Evolutionary conservation across 2,113 vertebrate species (phyloP).

Genomic region (Nesospiza acunhae): DNA sequence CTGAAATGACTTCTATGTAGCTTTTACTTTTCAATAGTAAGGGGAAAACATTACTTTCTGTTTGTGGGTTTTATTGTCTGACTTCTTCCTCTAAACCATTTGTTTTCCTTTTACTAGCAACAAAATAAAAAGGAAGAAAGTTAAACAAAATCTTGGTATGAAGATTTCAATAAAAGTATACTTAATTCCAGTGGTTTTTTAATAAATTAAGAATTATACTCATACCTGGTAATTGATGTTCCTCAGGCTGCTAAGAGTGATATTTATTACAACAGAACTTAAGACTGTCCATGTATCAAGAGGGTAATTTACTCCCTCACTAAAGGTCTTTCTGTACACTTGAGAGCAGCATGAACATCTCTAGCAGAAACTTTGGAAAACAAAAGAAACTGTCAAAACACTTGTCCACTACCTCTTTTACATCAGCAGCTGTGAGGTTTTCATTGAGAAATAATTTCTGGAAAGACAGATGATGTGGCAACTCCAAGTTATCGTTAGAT

Average conservation of each 20-base stretch:
- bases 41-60: neutral
- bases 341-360: neutral
- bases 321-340: neutral
- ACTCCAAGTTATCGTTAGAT: neutral
- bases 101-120: neutral
- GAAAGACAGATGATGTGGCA: neutral
- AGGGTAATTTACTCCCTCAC: neutral
- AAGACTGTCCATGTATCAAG: neutral
- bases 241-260: neutral
- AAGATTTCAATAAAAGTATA: neutral
- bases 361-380: neutral
- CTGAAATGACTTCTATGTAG: neutral
- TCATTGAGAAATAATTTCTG: neutral
- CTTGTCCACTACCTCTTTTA: neutral
- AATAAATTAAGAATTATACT: neutral
- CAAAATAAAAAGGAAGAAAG: neutral
- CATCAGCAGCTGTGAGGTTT: neutral
- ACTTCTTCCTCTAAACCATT: neutral
- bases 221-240: neutral
- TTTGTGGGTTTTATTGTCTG: neutral
- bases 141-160: neutral
- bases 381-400: neutral
- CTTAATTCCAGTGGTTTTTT: neutral
- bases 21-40: neutral
- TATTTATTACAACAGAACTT: neutral